Evolutionary conservation across 2,888 invertebrate genomes (phyloP), one percentile per base, ranked within the genome.

Genomic region (Tenthredo livida): DNA sequence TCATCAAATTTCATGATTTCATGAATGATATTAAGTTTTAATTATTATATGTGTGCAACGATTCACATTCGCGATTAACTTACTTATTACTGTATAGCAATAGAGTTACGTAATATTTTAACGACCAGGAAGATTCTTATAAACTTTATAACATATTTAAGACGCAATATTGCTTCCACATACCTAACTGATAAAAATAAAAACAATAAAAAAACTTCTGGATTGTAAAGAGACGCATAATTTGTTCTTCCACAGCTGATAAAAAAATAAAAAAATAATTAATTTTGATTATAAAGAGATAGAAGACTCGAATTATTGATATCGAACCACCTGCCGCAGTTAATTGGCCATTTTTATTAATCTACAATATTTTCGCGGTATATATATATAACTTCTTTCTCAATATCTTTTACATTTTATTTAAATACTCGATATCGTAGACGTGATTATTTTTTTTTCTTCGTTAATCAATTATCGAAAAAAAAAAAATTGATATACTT

Each of bases 1-100:
- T 67, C 67, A 29, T 67, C 67, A 67, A 67, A 67, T 67, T 67
- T 33, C 29, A 12, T 33, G 12, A 67, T 67, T 67, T 33, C 29
- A 12, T 33, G 12, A n/a, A 25, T 21, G 2, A 21, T 61, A 25
- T 17, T 33, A n/a, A n/a, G 17, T n/a, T 50, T 50, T 17, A 17
- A 17, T 50, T 50, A 50, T 17, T 29, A 29, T 29, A 29, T 29
- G 2, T 29, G 29, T 29, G 29, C 29, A 29, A 29, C 29, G 29
- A 29, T 29, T 29, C 29, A 29, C 29, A 29, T 29, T 29, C 29
- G 29, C 29, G 29, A 29, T 29, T 29, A 29, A 29, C 2, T 29
- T 29, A 29, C 29, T 29, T 29, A 29, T 29, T 29, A 29, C 29
- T 2, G 29, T 29, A 29, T 29, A 29, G 29, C 29, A 29, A 29